Evolutionary conservation across 2,113 vertebrate genomes (phyloP), one percentile per base, ranked within the genome.

Genomic region (Heterocephalus glaber): DNA sequence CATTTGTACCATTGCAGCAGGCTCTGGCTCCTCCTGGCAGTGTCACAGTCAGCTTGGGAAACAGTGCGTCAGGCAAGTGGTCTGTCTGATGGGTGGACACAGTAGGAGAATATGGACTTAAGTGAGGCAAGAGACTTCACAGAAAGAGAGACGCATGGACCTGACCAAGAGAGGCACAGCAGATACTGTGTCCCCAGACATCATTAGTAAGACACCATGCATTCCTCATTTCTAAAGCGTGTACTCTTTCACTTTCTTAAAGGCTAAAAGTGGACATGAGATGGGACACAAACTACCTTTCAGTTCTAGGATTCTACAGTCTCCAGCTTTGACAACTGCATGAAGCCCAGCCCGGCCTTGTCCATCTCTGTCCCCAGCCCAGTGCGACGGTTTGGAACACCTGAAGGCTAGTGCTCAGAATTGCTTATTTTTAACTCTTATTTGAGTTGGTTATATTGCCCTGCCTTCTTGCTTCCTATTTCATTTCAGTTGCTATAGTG

Each of bases 301-400:
- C 30, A 17, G 52, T 54, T 35, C 68, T 54, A 52, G 17, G 22
- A 28, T 33, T 83, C n/a, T 63, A 3, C 49, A 52, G 4, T 44
- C 54, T 30, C 30, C 6, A 63, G 1, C 61, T 86, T 26, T 61
- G 7, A 79, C 24, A 22, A 5, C 16, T 24, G 44, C 3, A 8
- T 1, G 0, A 35, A 66, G 3, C 63, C 7, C 5, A 19, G 26
- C 4, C 49, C 24, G 19, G 14, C 10, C 30, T 9, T 28, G 11
- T 9, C 33, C 58, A 68, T 7, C 8, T n/a, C 6, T 3, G 3
- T 28, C 0, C 11, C 11, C 9, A 28, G 4, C 7, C 14, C 16
- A 44, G 35, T 16, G 19, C 26, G 20, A 38, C 56, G 2, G 8
- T 19, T 28, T 61, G 24, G 30, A 38, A 16, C 1, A 14, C 33